Evolutionary conservation across 2,888 invertebrate genomes (phyloP).

Genomic region (Lamellibrachia columna): DNA sequence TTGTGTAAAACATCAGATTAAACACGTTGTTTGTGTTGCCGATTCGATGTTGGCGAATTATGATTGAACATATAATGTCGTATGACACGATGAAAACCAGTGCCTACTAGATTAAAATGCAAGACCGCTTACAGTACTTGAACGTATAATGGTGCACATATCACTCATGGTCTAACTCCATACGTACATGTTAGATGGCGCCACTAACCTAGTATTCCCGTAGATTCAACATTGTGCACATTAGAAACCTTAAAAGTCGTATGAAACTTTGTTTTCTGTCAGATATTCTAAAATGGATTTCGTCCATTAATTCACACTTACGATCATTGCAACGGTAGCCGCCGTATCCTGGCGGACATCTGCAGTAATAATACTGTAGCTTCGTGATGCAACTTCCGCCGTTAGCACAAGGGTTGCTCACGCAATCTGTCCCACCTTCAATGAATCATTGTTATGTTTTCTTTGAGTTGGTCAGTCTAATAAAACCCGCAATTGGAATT

Average conservation of each 20-base stretch:
- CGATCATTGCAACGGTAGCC: neutral
- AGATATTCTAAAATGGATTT: no score
- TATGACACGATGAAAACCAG: no score
- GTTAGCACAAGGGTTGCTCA: constrained; percentile 17
- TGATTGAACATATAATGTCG: no score
- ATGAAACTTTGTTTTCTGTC: no score
- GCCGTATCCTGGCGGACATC: constrained; percentile 21
- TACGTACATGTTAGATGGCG: neutral
- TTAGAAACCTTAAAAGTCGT: neutral
- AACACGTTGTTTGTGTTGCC: no score
- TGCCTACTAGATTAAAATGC: neutral
- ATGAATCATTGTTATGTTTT: neutral
- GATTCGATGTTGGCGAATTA: no score
- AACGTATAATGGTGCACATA: neutral
- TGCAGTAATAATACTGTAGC: neutral
- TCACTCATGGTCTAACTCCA: neutral
- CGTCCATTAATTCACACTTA: neutral
- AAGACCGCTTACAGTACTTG: neutral
- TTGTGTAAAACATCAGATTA: no score
- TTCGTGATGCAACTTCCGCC: constrained; percentile 18
- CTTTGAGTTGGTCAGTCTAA: neutral
- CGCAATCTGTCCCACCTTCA: neutral
- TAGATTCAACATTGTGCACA: neutral
- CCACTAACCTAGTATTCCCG: neutral
- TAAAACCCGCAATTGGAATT: no score